A percentile compares a stretch with the other conserved stretches of the same genome.
phyloP scores from a whole-genome alignment of 2,888 invertebrate species.

The Monopis laevigella region DNA sequence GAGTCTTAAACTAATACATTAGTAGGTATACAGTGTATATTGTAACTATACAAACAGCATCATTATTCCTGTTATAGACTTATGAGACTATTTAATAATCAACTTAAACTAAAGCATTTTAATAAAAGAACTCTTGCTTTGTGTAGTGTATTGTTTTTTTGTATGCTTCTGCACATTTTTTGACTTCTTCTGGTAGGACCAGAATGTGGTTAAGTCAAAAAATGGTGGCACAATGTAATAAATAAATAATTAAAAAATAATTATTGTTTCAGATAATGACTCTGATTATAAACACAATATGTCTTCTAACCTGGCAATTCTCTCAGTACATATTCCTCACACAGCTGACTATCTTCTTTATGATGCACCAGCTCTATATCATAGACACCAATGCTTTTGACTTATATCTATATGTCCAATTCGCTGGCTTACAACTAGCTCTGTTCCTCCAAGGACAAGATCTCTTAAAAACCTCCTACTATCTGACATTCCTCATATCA shows the following conservation, averaged over 20 bases:
- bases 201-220: too few relatives aligned
- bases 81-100: too few relatives aligned
- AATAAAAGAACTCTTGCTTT: too few relatives aligned
- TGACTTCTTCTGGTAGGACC: too few relatives aligned
- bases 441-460: slow-evolving; percentile 52
- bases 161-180: too few relatives aligned
- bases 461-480: slow-evolving; percentile 58
- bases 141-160: too few relatives aligned
- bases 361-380: slow-evolving; percentile 70
- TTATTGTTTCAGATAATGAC: slow-evolving; percentile 41
- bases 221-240: too few relatives aligned
- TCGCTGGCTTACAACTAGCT: slow-evolving; percentile 49
- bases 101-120: too few relatives aligned
- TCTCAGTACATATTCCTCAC: slow-evolving; percentile 84
- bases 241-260: not conserved
- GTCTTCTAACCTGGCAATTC: slow-evolving; percentile 79
- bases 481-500: slow-evolving; percentile 49
- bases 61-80: too few relatives aligned
- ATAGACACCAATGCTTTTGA: slow-evolving; percentile 49
- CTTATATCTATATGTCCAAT: slow-evolving; percentile 46
- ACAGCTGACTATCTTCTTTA: slow-evolving; percentile 77
- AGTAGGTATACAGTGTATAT: too few relatives aligned
- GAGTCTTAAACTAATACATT: too few relatives aligned
- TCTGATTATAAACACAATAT: slow-evolving; percentile 46
- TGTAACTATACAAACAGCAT: too few relatives aligned